Evolutionary conservation across 64 coral and sea anemone species (phyloP).

Genomic region (Dendronephthya gigantea): DNA sequence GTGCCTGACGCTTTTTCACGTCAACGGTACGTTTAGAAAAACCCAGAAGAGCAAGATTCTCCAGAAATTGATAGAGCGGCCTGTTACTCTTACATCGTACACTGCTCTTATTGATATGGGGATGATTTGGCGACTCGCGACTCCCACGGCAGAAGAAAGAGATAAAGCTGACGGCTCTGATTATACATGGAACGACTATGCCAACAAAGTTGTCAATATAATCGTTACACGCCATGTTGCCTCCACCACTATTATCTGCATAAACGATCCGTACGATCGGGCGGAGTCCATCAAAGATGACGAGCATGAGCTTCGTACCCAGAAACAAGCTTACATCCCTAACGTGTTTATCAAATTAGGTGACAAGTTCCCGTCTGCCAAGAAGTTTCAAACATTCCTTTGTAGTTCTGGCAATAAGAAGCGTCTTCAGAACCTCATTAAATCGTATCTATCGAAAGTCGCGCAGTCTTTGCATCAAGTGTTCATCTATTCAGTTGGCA

Average conservation of each 20-base stretch:
- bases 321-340: neutral
- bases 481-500: neutral
- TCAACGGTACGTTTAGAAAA: neutral
- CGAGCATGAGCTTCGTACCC: neutral
- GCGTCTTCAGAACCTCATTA: neutral
- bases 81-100: neutral
- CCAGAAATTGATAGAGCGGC: neutral
- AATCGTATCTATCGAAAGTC: constrained; percentile 9
- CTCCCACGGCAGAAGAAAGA: neutral
- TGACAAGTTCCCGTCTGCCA: constrained; percentile 8
- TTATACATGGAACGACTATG: constrained; percentile 5
- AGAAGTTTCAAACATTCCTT: neutral
- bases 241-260: neutral
- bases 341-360: neutral
- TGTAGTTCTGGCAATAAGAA: constrained; percentile 11
- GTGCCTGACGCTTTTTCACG: neutral
- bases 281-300: constrained; percentile 8
- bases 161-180: neutral
- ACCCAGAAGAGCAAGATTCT: constrained; percentile 21
- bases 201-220: neutral
- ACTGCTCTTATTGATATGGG: constrained; percentile 2
- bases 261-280: neutral
- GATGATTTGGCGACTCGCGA: constrained; percentile 3
- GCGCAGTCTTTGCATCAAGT: neutral
- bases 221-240: neutral